Percentiles rank a stretch among this genome's conserved stretches.
phyloP scores from a whole-genome alignment of 2,797 vertebrate species.

The Paguma larvata region DNA sequence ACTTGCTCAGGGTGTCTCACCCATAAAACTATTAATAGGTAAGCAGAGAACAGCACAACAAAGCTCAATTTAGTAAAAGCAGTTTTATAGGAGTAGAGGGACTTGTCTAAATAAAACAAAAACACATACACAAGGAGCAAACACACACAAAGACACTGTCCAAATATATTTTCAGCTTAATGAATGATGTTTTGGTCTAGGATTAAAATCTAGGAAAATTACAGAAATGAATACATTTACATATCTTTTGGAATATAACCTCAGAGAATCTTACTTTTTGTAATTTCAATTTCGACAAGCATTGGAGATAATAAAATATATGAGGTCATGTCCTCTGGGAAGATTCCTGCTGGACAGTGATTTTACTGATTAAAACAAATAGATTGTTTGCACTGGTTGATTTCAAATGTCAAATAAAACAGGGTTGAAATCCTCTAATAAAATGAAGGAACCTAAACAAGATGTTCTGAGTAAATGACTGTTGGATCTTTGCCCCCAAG shows the following conservation, averaged over 20 bases:
- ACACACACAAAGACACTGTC: not conserved
- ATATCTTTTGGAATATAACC: not conserved
- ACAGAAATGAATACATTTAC: not conserved
- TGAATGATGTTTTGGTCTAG: slow-evolving; percentile 8
- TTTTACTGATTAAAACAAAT: slow-evolving; percentile 49
- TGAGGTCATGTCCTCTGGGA: not conserved
- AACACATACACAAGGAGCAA: not conserved
- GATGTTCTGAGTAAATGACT: not conserved
- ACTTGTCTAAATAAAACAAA: not conserved
- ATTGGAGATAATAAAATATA: not conserved
- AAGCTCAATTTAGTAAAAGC: slow-evolving; percentile 67
- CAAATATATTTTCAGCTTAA: slow-evolving; percentile 14
- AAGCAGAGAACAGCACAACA: not conserved
- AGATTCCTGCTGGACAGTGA: not conserved
- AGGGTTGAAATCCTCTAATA: not conserved
- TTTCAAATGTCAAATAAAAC: not conserved
- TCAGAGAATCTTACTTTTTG: not conserved
- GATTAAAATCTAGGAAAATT: slow-evolving; percentile 58
- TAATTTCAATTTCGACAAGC: slow-evolving; percentile 25
- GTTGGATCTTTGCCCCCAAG: not conserved
- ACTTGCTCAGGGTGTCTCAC: not conserved
- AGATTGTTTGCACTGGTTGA: not conserved
- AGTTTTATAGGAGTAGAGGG: slow-evolving; percentile 63
- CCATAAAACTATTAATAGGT: not conserved
- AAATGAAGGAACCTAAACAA: not conserved